These are phyloP conservation scores for Pseudocheirus occidentalis DNA, from an alignment of 2,797 vertebrate genomes.

Conservation along the genomic window DNA sequence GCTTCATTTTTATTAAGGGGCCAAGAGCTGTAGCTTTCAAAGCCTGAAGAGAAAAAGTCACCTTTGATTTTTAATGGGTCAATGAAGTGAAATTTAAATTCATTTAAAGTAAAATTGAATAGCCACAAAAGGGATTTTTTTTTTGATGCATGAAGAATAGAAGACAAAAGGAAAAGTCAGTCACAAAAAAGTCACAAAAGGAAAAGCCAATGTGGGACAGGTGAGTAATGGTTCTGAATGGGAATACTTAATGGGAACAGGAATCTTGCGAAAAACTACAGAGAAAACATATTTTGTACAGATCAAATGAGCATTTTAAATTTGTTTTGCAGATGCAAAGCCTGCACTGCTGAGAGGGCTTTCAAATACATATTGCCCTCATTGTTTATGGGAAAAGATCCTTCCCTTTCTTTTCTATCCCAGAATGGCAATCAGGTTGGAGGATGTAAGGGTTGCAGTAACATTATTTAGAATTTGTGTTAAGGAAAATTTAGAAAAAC, in stretches of 20 bases:
- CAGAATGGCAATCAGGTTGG: neutral
- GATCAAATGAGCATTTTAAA: neutral
- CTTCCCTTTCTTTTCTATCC: neutral
- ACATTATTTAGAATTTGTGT: neutral
- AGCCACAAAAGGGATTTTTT: neutral
- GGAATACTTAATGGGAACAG: no score
- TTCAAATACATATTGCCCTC: neutral
- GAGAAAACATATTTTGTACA: no score
- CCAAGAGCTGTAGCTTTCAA: neutral
- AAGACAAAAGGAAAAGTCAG: neutral
- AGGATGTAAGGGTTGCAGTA: neutral
- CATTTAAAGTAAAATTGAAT: neutral
- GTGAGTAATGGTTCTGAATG: neutral
- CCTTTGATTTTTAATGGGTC: neutral
- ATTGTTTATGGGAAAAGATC: neutral
- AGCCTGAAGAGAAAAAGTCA: neutral
- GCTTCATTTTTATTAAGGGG: neutral
- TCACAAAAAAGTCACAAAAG: no score
- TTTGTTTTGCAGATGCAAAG: neutral
- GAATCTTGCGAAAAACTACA: no score
- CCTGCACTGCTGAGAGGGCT: no score
- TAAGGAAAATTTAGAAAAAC: neutral
- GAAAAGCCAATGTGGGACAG: no score
- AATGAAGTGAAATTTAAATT: neutral
- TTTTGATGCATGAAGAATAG: neutral